A percentile compares a stretch with the other conserved stretches of the same genome.
These are phyloP conservation scores for Pterobdella sp. DNA, from an alignment of 2,888 invertebrate genomes.

Conservation along the genomic window DNA sequence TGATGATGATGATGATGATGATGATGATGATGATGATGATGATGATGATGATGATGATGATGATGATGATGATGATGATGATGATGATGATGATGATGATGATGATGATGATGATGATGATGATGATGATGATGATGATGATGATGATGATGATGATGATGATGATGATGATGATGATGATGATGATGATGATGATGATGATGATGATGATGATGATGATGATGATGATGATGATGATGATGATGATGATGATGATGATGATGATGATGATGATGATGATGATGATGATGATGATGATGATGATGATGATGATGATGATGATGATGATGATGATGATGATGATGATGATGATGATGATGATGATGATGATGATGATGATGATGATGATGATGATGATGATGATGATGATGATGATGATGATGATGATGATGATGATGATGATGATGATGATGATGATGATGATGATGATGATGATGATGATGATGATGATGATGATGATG, in stretches of 20 bases:
- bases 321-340: conserved; percentile 23
- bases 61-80: conserved; percentile 21
- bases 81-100: conserved; percentile 18
- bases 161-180: background rate
- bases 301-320: conserved; percentile 19
- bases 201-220: conserved; percentile 10
- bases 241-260: conserved; percentile 14
- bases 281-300: conserved; percentile 16
- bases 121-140: background rate
- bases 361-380: conserved; percentile 24
- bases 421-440: conserved; percentile 17
- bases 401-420: conserved; percentile 23
- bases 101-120: conserved; percentile 2
- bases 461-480: background rate
- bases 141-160: conserved; percentile 22
- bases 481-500: conserved; percentile 13
- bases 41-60: conserved; percentile 18
- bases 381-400: conserved; percentile 23
- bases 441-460: conserved; percentile 20
- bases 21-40: conserved; percentile 7
- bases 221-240: conserved; percentile 13
- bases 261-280: conserved; percentile 20
- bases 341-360: conserved; percentile 26
- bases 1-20: conserved; percentile 19
- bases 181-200: background rate